Conservation (phyloP, 2,888 invertebrate genomes). For the Lasioglossum lativentre region DNA sequence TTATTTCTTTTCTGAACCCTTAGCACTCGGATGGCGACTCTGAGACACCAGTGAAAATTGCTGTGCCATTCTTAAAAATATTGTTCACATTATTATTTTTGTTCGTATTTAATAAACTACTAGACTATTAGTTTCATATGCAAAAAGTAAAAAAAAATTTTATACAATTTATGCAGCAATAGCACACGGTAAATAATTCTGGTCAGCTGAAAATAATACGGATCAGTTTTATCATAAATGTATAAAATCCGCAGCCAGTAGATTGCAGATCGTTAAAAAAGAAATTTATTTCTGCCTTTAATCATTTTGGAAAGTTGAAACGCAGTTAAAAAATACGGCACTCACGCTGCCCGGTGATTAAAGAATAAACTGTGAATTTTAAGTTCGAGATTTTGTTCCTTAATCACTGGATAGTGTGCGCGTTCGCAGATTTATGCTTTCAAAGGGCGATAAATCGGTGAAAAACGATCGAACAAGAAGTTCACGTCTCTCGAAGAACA, state of each 20-base stretch:
- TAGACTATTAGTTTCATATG: no score
- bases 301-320: not conserved
- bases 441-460: not conserved
- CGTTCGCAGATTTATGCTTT: not conserved
- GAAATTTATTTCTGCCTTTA: not conserved
- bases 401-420: not conserved
- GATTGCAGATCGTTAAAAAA: not conserved
- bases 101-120: no score
- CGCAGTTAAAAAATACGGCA: not conserved
- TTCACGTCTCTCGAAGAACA: not conserved
- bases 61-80: no score
- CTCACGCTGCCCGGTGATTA: not conserved
- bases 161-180: no score
- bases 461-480: not conserved
- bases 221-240: not conserved
- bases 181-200: no score
- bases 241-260: not conserved
- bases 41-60: no score
- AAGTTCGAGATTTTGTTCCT: not conserved
- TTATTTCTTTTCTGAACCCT: not conserved
- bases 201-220: not conserved
- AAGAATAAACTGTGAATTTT: not conserved
- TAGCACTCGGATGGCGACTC: no score
- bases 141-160: no score
- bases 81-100: no score